These are phyloP conservation scores for Ctenoplectra terminalis DNA, from an alignment of 1,140 invertebrate genomes.

Conservation along the genomic window DNA sequence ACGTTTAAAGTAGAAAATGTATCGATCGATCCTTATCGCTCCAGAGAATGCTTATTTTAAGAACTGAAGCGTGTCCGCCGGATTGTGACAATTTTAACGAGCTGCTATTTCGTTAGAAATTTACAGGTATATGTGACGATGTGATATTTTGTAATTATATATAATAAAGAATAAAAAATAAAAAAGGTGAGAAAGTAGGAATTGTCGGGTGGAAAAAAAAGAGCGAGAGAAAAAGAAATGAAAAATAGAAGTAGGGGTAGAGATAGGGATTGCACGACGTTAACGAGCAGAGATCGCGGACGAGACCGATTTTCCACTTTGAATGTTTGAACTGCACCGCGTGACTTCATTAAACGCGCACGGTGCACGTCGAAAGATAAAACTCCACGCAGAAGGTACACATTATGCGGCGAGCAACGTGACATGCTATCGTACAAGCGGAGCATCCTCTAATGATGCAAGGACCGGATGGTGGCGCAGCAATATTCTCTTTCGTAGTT, in stretches of 20 bases:
- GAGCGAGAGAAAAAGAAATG: background rate
- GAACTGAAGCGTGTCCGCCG: no score
- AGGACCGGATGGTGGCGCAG: conserved; percentile 27
- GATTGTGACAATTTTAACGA: no score
- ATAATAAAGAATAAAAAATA: no score
- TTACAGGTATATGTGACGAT: no score
- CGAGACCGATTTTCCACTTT: conserved; percentile 34
- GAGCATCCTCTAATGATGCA: conserved; percentile 42
- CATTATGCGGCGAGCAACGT: conserved; percentile 28
- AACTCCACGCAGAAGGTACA: conserved; percentile 31
- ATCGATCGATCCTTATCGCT: no score
- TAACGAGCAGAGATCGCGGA: conserved; percentile 32
- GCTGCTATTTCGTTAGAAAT: no score
- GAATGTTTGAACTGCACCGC: conserved; percentile 2
- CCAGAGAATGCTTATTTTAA: no score
- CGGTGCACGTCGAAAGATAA: conserved; percentile 34
- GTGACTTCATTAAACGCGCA: conserved; percentile 42
- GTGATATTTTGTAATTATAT: no score
- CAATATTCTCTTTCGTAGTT: conserved; percentile 27
- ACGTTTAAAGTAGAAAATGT: no score
- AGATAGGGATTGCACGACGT: background rate
- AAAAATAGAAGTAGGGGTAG: background rate
- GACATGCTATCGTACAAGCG: conserved; percentile 32
- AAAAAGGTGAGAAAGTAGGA: background rate
- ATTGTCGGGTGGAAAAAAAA: background rate